Base-by-base conservation (phyloP, 2,888 invertebrate species). In the Erebia epiphron region DNA sequence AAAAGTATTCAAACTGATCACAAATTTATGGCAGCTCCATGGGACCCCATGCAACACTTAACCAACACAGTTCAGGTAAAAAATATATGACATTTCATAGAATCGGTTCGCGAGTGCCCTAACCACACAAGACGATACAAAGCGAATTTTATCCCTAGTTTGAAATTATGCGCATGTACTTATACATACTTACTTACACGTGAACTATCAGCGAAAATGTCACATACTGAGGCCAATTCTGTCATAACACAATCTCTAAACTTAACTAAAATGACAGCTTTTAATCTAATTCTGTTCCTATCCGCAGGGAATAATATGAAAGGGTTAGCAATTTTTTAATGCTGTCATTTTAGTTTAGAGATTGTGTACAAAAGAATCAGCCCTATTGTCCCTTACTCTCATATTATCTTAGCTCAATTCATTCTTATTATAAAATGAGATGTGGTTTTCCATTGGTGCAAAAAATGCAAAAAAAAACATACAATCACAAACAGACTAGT, bases 1-100 rank as follows among this genome's bases (percentile, higher is more conserved):
- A 93, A 92, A 93, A 92, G 91, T 93, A 92, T 90, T 92, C 89
- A 93, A 92, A 92, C 91, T 86, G 90, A 92, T 93, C 93, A 92
- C 92, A 93, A 86, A 86, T 85, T 88, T 91, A 92, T 92, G 92
- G 92, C 93, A 90, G 91, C 80, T 86, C 92, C 89, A 88, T 88
- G 88, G 91, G 91, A 90, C 91, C 80, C 91, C 91, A 90, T 87
- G 90, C 91, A 89, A 90, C 90, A 87, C 89, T 88, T 85, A 86
- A 77, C 88, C 90, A 86, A 88, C 86, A 84, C 86, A 86, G 83
- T 68, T 80, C 81, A 82, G 84, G 82, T 84, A 79, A 80, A 78
- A 82, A 85, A 86, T 86, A 88, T 79, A 88, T 88, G 91, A 91
- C 90, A 90, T 89, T 88, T 83, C 83, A 83, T 82, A 81, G 80